Evolutionary conservation across 2,888 invertebrate species (phyloP).

Genomic region (Perizoma flavofasciatum): DNA sequence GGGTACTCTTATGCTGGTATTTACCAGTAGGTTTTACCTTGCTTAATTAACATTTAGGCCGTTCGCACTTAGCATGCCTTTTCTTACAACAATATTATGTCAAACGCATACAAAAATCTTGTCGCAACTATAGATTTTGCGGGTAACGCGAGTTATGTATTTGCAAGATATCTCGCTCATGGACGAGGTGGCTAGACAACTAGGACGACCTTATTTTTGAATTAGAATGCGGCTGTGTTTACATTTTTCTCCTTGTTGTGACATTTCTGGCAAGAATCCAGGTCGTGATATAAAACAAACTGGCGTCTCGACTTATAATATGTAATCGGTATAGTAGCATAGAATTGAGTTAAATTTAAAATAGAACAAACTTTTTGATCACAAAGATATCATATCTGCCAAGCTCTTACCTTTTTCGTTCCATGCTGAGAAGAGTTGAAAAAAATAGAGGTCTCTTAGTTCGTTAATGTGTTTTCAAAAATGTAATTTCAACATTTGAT

Average conservation of each 20-base stretch:
- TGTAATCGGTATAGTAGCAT: constrained; percentile 26
- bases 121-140: neutral
- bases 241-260: constrained; percentile 78
- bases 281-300: constrained; percentile 66
- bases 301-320: constrained; percentile 46
- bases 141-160: constrained; percentile 58
- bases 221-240: constrained; percentile 79
- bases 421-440: too few relatives aligned
- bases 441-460: too few relatives aligned
- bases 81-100: too few relatives aligned
- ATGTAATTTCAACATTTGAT: too few relatives aligned
- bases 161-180: constrained; percentile 66
- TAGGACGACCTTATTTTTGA: constrained; percentile 75
- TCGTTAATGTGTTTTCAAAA: too few relatives aligned
- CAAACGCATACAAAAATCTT: too few relatives aligned
- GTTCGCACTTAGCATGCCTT: too few relatives aligned
- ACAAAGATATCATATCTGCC: too few relatives aligned
- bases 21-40: constrained; percentile 1
- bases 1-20: neutral
- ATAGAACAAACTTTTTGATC: constrained; percentile 3
- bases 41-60: neutral
- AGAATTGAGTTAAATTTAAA: constrained; percentile 14
- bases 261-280: constrained; percentile 75
- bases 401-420: too few relatives aligned
- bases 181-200: constrained; percentile 55